Evolutionary conservation across 2,888 invertebrate genomes (phyloP).

Genomic region (Smittia aterrima): DNA sequence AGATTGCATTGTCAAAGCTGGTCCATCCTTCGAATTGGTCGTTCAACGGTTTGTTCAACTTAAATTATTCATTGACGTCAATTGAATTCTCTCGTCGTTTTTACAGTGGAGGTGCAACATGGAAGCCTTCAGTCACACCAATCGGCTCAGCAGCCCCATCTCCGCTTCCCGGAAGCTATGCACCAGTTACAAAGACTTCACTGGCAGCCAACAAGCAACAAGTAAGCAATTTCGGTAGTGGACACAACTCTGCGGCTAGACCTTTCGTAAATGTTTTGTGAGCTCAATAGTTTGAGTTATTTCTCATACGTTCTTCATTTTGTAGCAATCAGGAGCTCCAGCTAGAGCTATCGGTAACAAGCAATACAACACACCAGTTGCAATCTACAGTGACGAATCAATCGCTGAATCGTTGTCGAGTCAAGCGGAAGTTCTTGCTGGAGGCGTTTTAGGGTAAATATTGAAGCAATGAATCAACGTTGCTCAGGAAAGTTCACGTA

Average conservation of each 20-base stretch:
- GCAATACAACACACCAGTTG: conserved; percentile 94
- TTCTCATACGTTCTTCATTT: background rate
- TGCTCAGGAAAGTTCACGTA: background rate
- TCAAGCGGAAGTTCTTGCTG: conserved; percentile 88
- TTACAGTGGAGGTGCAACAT: conserved; percentile 80
- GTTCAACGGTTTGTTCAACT: conserved; percentile 73
- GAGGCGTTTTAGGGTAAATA: conserved; percentile 84
- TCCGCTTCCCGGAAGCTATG: conserved; percentile 55
- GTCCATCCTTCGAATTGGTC: conserved; percentile 79
- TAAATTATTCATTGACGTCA: background rate
- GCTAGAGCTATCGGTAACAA: conserved; percentile 81
- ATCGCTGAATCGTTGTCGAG: conserved; percentile 92
- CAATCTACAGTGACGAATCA: conserved; percentile 91
- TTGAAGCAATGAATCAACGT: background rate
- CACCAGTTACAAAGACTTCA: conserved; percentile 82
- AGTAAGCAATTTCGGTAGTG: conserved; percentile 75
- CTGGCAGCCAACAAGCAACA: conserved; percentile 71
- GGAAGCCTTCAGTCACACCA: conserved; percentile 87
- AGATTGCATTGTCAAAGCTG: conserved; percentile 86
- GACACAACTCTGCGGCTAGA: conserved; percentile 84
- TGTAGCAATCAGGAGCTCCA: conserved; percentile 45
- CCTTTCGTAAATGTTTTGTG: conserved; percentile 65
- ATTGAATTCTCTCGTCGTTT: conserved; percentile 32
- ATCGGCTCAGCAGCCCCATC: conserved; percentile 67
- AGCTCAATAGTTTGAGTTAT: background rate